A percentile compares a stretch with the other conserved stretches of the same genome.
Conservation (phyloP, 2,888 invertebrate species). For the Rhamphomyia laevipes region DNA sequence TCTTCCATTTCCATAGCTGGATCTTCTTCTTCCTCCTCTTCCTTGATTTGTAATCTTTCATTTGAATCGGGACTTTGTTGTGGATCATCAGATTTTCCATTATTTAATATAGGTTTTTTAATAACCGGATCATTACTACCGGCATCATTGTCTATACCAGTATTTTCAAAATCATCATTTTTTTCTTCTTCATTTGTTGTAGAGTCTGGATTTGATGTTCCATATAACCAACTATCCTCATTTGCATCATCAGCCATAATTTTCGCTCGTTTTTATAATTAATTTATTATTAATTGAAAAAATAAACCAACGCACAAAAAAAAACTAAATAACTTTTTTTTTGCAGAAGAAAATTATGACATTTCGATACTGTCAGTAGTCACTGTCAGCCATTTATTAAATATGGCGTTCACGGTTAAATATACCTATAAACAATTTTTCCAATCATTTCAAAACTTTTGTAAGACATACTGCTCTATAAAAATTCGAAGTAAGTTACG, state of each 20-base stretch:
- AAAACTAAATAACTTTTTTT: too few relatives aligned
- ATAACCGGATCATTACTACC: slow-evolving; percentile 8
- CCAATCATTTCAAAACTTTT: too few relatives aligned
- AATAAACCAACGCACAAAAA: too few relatives aligned
- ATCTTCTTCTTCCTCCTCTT: slow-evolving; percentile 12
- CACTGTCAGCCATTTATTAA: too few relatives aligned
- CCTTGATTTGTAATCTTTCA: slow-evolving; percentile 17
- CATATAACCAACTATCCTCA: slow-evolving; percentile 83
- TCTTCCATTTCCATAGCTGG: slow-evolving; percentile 28
- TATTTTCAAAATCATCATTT: slow-evolving; percentile 29
- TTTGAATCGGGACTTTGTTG: slow-evolving; percentile 18
- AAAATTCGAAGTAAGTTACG: too few relatives aligned
- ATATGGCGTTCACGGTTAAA: too few relatives aligned
- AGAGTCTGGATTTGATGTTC: slow-evolving; percentile 51
- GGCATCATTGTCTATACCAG: slow-evolving; percentile 18
- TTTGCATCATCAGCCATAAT: slow-evolving; percentile 58
- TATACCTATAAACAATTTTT: too few relatives aligned
- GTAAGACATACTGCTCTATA: too few relatives aligned
- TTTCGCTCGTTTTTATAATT: neutral
- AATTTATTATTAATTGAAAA: too few relatives aligned
- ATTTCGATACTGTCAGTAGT: too few relatives aligned
- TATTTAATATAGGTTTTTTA: slow-evolving; percentile 19
- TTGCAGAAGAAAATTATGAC: too few relatives aligned
- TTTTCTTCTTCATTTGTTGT: slow-evolving; percentile 29
- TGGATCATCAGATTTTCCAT: slow-evolving; percentile 15